These are phyloP conservation scores for Turritopsis dohrnii DNA, from an alignment of 30 jellyfish, hydroid and myxozoan species.

Conservation along the genomic window DNA sequence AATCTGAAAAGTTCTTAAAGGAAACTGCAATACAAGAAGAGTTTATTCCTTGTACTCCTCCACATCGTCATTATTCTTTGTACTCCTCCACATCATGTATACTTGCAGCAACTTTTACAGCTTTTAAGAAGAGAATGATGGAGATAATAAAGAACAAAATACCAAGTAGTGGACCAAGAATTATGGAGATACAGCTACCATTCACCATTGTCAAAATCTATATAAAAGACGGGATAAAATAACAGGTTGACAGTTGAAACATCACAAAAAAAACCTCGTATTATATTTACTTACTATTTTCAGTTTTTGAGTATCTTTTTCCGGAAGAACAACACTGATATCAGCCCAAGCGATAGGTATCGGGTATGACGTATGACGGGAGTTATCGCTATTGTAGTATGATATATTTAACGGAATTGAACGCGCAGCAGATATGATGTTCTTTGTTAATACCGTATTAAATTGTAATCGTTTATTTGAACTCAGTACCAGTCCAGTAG, in stretches of 20 bases:
- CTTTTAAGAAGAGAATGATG: slow-evolving; percentile 13
- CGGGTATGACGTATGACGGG: slow-evolving; percentile 16
- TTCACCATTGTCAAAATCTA: slow-evolving; percentile 29
- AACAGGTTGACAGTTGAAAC: background rate
- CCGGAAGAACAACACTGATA: slow-evolving; percentile 19
- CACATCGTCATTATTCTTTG: background rate
- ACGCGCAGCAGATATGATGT: slow-evolving; percentile 38
- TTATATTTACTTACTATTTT: background rate
- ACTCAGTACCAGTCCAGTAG: slow-evolving; percentile 32
- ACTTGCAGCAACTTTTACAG: background rate
- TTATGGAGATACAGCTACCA: slow-evolving; percentile 47
- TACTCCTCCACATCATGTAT: background rate
- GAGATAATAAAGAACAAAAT: slow-evolving; percentile 16
- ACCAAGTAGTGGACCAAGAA: slow-evolving; percentile 39
- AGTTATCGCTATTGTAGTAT: slow-evolving; percentile 14
- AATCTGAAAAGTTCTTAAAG: too few species aligned
- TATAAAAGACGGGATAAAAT: background rate
- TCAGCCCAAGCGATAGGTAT: slow-evolving; percentile 47
- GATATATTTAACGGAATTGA: slow-evolving; percentile 42
- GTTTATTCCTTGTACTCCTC: too few species aligned
- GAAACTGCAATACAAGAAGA: too few species aligned
- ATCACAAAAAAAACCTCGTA: background rate
- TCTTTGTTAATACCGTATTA: slow-evolving; percentile 32
- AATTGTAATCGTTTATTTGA: slow-evolving; percentile 20
- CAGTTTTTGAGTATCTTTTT: background rate